These are phyloP conservation scores for Mesochorus sp. DNA, from an alignment of 2,888 invertebrate genomes.

Conservation along the genomic window DNA sequence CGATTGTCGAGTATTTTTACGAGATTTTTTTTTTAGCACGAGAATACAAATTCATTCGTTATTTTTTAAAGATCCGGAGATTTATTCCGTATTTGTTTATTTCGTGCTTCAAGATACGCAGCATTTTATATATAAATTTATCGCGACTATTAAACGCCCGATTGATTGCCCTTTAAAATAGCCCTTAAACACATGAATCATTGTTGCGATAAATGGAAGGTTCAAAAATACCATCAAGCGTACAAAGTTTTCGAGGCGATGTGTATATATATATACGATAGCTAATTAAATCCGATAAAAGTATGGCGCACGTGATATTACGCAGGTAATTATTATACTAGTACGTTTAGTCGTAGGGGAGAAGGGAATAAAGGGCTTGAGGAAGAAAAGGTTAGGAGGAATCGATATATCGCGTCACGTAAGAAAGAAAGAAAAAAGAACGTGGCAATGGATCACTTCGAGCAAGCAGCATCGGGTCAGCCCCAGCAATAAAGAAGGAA, in stretches of 20 bases:
- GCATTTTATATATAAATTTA: too few relatives aligned
- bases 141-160: too few relatives aligned
- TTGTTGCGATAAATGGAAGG: too few relatives aligned
- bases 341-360: background rate
- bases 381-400: background rate
- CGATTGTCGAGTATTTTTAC: too few relatives aligned
- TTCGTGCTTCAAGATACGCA: too few relatives aligned
- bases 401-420: background rate
- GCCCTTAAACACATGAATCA: too few relatives aligned
- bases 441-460: conserved; percentile 22
- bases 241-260: background rate
- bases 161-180: too few relatives aligned
- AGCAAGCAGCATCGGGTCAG: background rate
- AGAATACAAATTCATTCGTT: too few relatives aligned
- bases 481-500: background rate
- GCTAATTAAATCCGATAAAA: conserved; percentile 30
- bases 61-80: too few relatives aligned
- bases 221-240: background rate
- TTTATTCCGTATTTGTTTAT: too few relatives aligned
- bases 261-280: background rate
- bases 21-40: too few relatives aligned
- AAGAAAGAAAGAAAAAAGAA: background rate
- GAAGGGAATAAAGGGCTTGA: background rate
- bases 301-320: background rate
- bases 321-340: conserved; percentile 7